These are phyloP conservation scores for Labroides dimidiatus DNA, from an alignment of 2,797 vertebrate genomes.

Conservation along the genomic window DNA sequence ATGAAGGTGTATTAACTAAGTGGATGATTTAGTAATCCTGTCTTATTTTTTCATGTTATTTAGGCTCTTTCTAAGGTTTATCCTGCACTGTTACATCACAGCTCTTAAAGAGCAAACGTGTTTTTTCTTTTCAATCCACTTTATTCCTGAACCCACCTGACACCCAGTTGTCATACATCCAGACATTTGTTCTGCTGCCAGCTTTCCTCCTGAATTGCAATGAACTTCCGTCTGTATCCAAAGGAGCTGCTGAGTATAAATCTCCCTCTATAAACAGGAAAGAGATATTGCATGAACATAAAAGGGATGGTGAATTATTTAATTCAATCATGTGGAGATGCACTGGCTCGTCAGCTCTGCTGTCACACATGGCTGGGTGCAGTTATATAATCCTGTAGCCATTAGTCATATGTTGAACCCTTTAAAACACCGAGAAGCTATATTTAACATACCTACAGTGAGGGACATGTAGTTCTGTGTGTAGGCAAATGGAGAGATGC, in stretches of 20 bases:
- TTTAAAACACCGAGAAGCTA: constrained; percentile 3
- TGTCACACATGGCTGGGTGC: constrained; percentile 3
- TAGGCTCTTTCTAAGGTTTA: not conserved
- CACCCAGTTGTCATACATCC: constrained; percentile 84
- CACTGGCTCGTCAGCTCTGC: not conserved
- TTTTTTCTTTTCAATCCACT: not conserved
- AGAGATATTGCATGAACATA: constrained; percentile 3
- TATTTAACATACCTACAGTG: constrained; percentile 74
- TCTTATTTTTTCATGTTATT: not conserved
- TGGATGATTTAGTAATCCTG: not conserved
- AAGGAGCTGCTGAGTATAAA: constrained; percentile 81
- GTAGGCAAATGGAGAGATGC: constrained; percentile 76
- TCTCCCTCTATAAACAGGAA: constrained; percentile 75
- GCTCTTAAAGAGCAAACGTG: not conserved
- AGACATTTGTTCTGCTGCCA: constrained; percentile 71
- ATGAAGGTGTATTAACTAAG: not conserved
- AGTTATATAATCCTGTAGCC: constrained; percentile 29
- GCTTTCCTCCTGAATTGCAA: constrained; percentile 82
- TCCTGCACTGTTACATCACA: not conserved
- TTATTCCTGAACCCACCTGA: constrained; percentile 69
- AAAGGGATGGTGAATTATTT: constrained; percentile 37
- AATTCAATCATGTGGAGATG: constrained; percentile 11
- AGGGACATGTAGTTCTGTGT: constrained; percentile 81
- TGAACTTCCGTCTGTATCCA: constrained; percentile 72
- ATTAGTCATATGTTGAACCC: constrained; percentile 17